A percentile compares a stretch with the other conserved stretches of the same genome.
Evolutionary conservation across 2,797 vertebrate genomes (phyloP).

Genomic region (Pseudochirops cupreus): DNA sequence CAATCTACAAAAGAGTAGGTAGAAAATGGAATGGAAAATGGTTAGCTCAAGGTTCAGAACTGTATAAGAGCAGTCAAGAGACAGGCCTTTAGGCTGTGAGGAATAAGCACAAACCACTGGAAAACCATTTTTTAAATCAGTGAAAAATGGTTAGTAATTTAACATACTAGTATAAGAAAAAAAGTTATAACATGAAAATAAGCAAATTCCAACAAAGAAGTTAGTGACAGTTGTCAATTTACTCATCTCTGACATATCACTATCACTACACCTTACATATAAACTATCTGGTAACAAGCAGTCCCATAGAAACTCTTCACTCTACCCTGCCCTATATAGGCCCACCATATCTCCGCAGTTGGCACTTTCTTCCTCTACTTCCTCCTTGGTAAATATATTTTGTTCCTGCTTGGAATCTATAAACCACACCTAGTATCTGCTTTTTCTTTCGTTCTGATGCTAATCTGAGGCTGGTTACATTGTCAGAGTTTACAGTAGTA

Average conservation of each 20-base stretch:
- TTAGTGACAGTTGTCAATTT: not conserved
- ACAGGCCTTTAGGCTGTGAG: not conserved
- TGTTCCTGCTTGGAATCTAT: not conserved
- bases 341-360: not conserved
- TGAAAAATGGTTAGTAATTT: not conserved
- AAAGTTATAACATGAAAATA: not conserved
- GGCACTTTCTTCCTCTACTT: not conserved
- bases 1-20: not conserved
- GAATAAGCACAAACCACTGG: not conserved
- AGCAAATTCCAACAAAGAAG: not conserved
- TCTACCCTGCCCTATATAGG: not conserved
- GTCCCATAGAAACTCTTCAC: not conserved
- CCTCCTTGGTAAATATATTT: not conserved
- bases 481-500: not conserved
- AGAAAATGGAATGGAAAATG: not conserved
- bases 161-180: not conserved
- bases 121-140: not conserved
- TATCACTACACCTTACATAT: not conserved
- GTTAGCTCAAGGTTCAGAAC: not conserved
- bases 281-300: not conserved
- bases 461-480: not conserved
- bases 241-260: not conserved
- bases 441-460: not conserved
- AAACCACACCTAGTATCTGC: not conserved
- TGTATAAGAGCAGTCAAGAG: not conserved